Evolutionary conservation across 2,797 vertebrate genomes (phyloP).

Genomic region (Allobates femoralis): DNA sequence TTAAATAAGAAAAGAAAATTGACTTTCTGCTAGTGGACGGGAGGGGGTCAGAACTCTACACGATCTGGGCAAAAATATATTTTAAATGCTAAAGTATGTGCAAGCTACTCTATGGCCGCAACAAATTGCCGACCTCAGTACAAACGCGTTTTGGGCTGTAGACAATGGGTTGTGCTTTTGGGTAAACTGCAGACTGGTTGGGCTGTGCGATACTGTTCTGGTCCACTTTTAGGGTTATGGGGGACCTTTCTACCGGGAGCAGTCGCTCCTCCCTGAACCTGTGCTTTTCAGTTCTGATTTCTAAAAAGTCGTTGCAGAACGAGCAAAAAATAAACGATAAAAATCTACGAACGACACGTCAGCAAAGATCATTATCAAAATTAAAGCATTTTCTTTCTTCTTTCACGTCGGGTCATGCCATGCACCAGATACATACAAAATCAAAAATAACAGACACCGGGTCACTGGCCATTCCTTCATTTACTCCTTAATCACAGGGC

Average conservation of each 20-base stretch:
- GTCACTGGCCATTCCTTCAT: conserved; percentile 3
- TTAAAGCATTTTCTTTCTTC: conserved; percentile 15
- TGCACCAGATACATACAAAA: conserved; percentile 2
- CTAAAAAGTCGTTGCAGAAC: neutral
- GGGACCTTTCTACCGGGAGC: neutral
- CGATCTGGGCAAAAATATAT: neutral
- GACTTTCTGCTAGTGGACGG: no score
- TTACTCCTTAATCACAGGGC: neutral
- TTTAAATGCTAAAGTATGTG: neutral
- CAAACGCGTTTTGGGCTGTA: neutral
- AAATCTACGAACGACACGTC: conserved; percentile 23
- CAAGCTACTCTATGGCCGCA: conserved; percentile 23
- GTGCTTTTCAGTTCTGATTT: neutral
- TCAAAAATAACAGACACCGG: conserved; percentile 33
- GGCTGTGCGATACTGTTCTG: neutral
- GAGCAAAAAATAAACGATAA: conserved; percentile 22
- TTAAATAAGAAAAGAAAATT: neutral
- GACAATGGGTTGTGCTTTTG: conserved; percentile 26
- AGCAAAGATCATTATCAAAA: conserved; percentile 28
- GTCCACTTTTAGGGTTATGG: neutral
- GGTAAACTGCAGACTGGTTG: neutral
- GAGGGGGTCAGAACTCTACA: neutral
- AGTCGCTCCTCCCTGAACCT: neutral
- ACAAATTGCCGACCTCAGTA: conserved; percentile 1
- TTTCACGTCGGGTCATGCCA: neutral